Percentiles rank a stretch among this genome's conserved stretches.
Evolutionary conservation across 2,113 vertebrate genomes (phyloP).

Genomic region (Numenius arquata): DNA sequence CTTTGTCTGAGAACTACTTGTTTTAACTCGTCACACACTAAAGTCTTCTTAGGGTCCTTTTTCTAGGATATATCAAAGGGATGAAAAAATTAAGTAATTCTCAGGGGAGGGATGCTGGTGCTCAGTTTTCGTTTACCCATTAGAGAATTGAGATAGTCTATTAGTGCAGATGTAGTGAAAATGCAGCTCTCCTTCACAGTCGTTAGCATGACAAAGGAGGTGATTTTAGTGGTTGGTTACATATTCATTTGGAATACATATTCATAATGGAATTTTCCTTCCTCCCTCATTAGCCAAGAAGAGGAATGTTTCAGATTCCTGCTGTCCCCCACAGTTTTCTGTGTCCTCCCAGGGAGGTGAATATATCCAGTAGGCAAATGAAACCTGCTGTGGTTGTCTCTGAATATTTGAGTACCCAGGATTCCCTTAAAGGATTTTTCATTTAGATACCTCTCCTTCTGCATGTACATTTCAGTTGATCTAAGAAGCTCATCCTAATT

Average conservation of each 20-base stretch:
- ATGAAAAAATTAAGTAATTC: not conserved
- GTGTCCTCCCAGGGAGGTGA: not conserved
- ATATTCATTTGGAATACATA: slow-evolving; percentile 28
- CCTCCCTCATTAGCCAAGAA: not conserved
- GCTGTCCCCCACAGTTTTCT: not conserved
- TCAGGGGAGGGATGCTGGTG: not conserved
- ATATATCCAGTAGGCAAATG: not conserved
- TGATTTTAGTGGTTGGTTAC: not conserved
- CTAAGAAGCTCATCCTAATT: not conserved
- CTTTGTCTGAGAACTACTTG: not conserved
- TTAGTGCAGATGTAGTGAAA: not conserved
- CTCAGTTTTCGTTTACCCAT: not conserved
- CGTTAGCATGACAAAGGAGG: not conserved
- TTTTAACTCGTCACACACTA: not conserved
- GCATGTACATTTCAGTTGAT: not conserved
- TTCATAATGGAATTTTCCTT: not conserved
- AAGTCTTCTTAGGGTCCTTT: not conserved
- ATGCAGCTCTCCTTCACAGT: not conserved
- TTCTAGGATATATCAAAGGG: not conserved
- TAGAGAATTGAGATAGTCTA: not conserved
- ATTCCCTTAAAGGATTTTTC: slow-evolving; percentile 11
- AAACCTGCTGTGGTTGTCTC: slow-evolving; percentile 6
- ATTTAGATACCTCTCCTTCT: not conserved
- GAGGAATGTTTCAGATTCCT: not conserved
- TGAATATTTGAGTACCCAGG: slow-evolving; percentile 13